A percentile compares a stretch with the other conserved stretches of the same genome.
These are phyloP conservation scores for Brienomyrus longianalis DNA, from an alignment of 2,113 vertebrate genomes.

Conservation along the genomic window DNA sequence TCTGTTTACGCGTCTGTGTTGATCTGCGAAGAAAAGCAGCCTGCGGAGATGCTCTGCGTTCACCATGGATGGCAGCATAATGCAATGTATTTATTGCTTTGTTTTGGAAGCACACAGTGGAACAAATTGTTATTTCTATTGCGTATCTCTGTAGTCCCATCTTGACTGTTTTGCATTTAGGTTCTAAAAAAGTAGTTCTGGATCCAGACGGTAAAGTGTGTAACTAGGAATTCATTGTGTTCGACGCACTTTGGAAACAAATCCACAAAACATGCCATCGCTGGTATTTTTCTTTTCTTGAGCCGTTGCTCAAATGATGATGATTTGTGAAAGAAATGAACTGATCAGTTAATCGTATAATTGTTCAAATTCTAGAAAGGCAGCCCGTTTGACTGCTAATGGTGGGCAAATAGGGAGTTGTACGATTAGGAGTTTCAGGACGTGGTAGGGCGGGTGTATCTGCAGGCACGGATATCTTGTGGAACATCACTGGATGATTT, in stretches of 20 bases:
- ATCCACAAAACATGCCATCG: neutral
- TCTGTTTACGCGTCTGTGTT: neutral
- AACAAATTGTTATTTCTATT: conserved; percentile 1
- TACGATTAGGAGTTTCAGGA: neutral
- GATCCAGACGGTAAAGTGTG: neutral
- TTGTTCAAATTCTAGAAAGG: neutral
- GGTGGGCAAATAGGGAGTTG: neutral
- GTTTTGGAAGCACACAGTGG: conserved; percentile 2
- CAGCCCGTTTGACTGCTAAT: neutral
- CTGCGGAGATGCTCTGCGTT: neutral
- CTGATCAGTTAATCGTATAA: neutral
- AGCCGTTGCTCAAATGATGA: neutral
- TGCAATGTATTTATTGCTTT: conserved; percentile 1
- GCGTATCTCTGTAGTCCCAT: neutral
- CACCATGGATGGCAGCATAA: neutral
- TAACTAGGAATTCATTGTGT: neutral
- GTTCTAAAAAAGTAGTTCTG: neutral
- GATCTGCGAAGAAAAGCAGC: neutral
- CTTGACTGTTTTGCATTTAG: neutral
- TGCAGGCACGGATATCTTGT: neutral
- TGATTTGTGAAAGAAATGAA: neutral
- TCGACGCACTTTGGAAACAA: neutral
- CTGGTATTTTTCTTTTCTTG: neutral
- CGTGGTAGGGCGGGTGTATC: neutral
- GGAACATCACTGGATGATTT: neutral